Conservation (phyloP, 2,888 invertebrate species). For the Psococerastis gibbosa region DNA sequence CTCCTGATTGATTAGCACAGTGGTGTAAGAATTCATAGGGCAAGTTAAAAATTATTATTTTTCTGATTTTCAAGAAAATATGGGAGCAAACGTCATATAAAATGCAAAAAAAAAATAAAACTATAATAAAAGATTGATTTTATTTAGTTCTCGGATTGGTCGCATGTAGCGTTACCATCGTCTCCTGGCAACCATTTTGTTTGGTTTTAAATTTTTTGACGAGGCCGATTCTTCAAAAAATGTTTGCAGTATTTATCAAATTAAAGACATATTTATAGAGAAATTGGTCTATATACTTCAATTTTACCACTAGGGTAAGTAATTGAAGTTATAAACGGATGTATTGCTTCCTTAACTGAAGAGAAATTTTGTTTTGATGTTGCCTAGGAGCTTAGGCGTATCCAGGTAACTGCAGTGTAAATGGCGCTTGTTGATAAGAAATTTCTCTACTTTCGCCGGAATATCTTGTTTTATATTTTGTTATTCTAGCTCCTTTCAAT, state of each 20-base stretch:
- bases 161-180: slow-evolving; percentile 4
- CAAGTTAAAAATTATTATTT: too few species aligned
- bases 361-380: slow-evolving; percentile 8
- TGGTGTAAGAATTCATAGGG: too few species aligned
- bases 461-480: neutral
- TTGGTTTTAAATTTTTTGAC: neutral
- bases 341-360: neutral
- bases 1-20: too few species aligned
- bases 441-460: neutral
- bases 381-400: slow-evolving; percentile 8
- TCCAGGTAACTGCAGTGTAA: slow-evolving; percentile 9
- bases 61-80: too few species aligned
- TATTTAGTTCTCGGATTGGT: neutral
- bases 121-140: slow-evolving; percentile 3
- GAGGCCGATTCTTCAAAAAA: neutral
- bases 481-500: neutral
- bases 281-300: neutral
- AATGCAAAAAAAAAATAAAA: too few species aligned
- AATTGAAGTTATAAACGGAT: neutral
- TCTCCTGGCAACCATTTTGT: slow-evolving; percentile 10
- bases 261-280: too few species aligned
- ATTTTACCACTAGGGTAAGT: neutral
- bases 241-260: too few species aligned
- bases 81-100: too few species aligned
- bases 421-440: slow-evolving; percentile 8